Evolutionary conservation across 2,797 vertebrate genomes (phyloP).

Genomic region (Nyctibius grandis): DNA sequence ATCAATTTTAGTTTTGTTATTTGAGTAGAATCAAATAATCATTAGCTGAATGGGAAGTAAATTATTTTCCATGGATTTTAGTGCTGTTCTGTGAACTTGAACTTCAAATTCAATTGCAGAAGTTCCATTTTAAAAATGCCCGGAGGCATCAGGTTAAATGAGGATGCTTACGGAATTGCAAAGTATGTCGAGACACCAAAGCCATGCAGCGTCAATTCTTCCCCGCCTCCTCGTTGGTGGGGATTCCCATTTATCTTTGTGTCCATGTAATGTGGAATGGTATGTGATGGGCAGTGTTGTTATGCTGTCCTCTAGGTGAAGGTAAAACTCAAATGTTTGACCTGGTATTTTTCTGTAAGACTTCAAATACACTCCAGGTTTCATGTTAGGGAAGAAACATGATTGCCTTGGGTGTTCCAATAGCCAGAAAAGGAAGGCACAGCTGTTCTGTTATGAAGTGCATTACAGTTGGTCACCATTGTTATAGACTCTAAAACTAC

Average conservation of each 20-base stretch:
- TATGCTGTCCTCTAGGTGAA: not conserved
- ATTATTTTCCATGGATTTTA: not conserved
- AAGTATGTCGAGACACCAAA: not conserved
- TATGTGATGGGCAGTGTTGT: not conserved
- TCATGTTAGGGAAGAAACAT: not conserved
- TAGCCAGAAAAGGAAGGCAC: not conserved
- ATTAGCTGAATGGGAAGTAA: not conserved
- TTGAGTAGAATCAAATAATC: not conserved
- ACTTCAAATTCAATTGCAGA: not conserved
- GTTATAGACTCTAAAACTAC: not conserved
- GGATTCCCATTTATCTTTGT: not conserved
- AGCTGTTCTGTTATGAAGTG: not conserved
- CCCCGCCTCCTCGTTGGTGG: not conserved
- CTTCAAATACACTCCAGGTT: not conserved
- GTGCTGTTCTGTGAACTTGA: not conserved
- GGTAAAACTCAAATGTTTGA: not conserved
- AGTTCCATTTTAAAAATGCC: not conserved
- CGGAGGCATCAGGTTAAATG: fast-evolving
- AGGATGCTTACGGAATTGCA: not conserved
- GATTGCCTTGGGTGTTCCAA: not conserved
- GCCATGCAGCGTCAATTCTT: not conserved
- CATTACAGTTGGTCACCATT: not conserved
- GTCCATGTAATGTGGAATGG: not conserved
- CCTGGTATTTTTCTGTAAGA: not conserved
- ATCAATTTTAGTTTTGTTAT: not conserved